Evolutionary conservation across 2,797 vertebrate species (phyloP), one percentile per base, ranked within the genome.

Genomic region (Aviceda cuculoides): DNA sequence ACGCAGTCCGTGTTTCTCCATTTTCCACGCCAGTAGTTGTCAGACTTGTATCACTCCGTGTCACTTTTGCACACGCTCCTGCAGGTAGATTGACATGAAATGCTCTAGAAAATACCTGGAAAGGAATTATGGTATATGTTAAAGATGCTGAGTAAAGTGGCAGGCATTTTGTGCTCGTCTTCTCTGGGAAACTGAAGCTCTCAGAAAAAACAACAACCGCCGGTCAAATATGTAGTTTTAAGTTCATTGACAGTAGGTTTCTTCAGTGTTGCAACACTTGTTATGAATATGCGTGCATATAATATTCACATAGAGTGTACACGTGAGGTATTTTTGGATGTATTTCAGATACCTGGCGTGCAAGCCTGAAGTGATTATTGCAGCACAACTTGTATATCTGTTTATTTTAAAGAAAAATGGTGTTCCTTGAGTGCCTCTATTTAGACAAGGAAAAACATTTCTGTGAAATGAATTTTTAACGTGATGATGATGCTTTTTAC

Each of bases 51-150:
- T 97, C 95, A 92, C 96, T 98, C 96, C 79, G 95, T 98, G 98
- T 98, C 98, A 98, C 97, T 98, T 98, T 97, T 95, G 98, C 98
- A 98, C 97, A 97, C 52, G 96, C 95, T 98, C 96, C 97, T 98
- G 97, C 97, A 97, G 98, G 97, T 97, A 98, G 98, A 97, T 96
- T 98, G 97, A 96, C 97, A 94, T 95, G 95, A 97, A 98, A 96
- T 94, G 92, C 96, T 98, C 93, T 88, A 97, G 98, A 98, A 98
- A 97, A 98, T 98, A 98, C 96, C 94, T 92, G 88, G 96, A 89
- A 97, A 97, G 96, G 96, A 95, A 98, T 97, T 96, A 95, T 55
- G 87, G 95, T 97, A 52, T 97, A 93, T 95, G 95, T 97, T 98
- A 97, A 97, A 97, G 95, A 90, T 93, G 93, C 94, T 79, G 91